Percentiles rank a stretch among this genome's conserved stretches.
Conservation (phyloP, 1,140 invertebrate species). For the Hylaeus anthracinus region DNA sequence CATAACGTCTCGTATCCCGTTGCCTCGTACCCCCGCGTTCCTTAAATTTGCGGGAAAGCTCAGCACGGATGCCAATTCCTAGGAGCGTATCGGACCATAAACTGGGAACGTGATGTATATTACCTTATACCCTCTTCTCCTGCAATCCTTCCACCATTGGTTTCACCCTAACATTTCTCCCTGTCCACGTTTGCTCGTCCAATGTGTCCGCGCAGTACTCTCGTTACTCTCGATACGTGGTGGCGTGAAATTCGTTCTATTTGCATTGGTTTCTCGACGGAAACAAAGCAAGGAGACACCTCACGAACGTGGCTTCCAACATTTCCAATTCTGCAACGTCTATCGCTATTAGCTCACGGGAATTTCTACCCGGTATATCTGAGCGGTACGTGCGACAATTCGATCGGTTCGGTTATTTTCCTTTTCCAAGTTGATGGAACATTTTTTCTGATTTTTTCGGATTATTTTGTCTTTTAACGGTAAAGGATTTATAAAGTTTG, state of each 20-base stretch:
- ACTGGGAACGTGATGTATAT: constrained; percentile 73
- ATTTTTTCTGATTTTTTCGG: too few species aligned
- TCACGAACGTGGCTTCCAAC: background rate
- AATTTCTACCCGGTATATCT: too few species aligned
- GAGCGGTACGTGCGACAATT: too few species aligned
- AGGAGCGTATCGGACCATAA: constrained; percentile 76
- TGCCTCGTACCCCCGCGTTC: constrained; percentile 48
- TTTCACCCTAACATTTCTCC: constrained; percentile 5
- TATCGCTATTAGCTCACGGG: too few species aligned
- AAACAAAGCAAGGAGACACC: background rate
- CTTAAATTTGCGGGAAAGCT: constrained; percentile 70
- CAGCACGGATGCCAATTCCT: constrained; percentile 75
- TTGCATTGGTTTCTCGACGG: constrained; percentile 13
- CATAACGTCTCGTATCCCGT: constrained; percentile 75
- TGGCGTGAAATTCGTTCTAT: constrained; percentile 39
- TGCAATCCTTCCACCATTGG: constrained; percentile 11
- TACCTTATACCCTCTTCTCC: constrained; percentile 52
- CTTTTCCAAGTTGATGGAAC: too few species aligned
- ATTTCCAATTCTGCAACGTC: background rate
- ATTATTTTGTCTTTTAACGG: too few species aligned
- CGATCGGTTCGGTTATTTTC: too few species aligned
- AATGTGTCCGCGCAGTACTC: constrained; percentile 1
- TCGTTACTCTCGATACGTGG: constrained; percentile 41
- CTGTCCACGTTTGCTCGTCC: constrained; percentile 1
- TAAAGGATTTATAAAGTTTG: constrained; percentile 17